Percentiles rank a stretch among this genome's conserved stretches.
These are phyloP conservation scores for Pholis gunnellus DNA, from an alignment of 2,113 vertebrate genomes.

Conservation along the genomic window DNA sequence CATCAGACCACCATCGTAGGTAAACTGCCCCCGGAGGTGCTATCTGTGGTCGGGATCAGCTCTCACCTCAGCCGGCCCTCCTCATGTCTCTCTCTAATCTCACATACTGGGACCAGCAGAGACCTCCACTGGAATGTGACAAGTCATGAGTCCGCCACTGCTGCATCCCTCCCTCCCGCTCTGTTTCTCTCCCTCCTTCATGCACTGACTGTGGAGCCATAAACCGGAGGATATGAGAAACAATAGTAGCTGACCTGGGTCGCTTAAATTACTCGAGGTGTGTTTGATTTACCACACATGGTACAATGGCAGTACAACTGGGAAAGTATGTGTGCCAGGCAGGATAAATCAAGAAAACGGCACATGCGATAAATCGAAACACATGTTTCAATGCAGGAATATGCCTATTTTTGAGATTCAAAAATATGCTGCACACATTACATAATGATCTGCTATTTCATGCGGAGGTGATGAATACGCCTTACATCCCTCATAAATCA, in stretches of 20 bases:
- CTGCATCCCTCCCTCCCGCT: slow-evolving; percentile 51
- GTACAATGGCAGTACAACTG: slow-evolving; percentile 33
- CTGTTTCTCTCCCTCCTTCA: slow-evolving; percentile 22
- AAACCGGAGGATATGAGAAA: slow-evolving; percentile 77
- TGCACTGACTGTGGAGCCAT: slow-evolving; percentile 45
- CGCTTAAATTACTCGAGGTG: slow-evolving; percentile 70
- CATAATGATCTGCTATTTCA: slow-evolving; percentile 39
- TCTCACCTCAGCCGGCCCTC: slow-evolving; percentile 67
- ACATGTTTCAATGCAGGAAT: slow-evolving; percentile 18
- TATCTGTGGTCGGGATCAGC: slow-evolving; percentile 75
- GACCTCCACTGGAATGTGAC: slow-evolving; percentile 74
- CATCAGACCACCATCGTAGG: slow-evolving; percentile 53
- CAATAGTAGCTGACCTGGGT: slow-evolving; percentile 60
- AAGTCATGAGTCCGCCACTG: slow-evolving; percentile 70
- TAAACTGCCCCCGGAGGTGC: slow-evolving; percentile 51
- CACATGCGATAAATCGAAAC: slow-evolving; percentile 24
- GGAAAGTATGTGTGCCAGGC: slow-evolving; percentile 15
- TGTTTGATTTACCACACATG: slow-evolving; percentile 61
- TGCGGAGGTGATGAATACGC: slow-evolving; percentile 53
- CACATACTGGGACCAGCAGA: slow-evolving; percentile 61
- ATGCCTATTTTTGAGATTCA: slow-evolving; percentile 27
- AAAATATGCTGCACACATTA: slow-evolving; percentile 49
- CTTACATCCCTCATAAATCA: slow-evolving; percentile 66
- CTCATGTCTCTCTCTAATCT: slow-evolving; percentile 70
- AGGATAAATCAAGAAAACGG: slow-evolving; percentile 41